Conservation (phyloP, 2,797 vertebrate species). For the Morelia viridis region DNA sequence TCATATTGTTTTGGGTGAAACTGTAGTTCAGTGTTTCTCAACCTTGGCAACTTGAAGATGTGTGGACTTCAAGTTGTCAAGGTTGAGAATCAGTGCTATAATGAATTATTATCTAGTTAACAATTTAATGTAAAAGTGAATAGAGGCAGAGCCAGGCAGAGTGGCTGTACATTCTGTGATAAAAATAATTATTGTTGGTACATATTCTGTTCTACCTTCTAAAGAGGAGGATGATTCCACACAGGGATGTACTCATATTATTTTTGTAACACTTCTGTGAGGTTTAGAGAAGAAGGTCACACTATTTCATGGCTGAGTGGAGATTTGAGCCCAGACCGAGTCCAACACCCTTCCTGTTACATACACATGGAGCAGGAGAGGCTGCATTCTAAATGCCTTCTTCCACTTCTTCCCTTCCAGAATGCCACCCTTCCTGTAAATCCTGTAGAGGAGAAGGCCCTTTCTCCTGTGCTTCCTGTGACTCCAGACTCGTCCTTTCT, state of each 20-base stretch:
- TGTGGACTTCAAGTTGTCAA: too few species aligned
- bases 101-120: not conserved
- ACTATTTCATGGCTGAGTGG: not conserved
- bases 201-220: not conserved
- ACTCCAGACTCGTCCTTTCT: slow-evolving; percentile 70
- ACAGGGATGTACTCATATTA: not conserved
- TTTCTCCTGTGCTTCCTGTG: slow-evolving; percentile 84
- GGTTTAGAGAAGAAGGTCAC: too few species aligned
- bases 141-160: not conserved
- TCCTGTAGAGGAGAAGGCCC: slow-evolving; percentile 78
- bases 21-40: not conserved
- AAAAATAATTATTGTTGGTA: not conserved
- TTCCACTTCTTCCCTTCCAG: slow-evolving; percentile 66
- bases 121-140: not conserved
- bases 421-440: slow-evolving; percentile 86
- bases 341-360: not conserved
- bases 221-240: not conserved
- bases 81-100: too few species aligned
- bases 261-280: not conserved
- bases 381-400: not conserved
- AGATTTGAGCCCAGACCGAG: not conserved
- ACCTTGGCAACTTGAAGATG: too few species aligned
- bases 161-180: not conserved
- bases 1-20: not conserved
- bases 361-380: not conserved